phyloP scores from a whole-genome alignment of 2,113 vertebrate species.

The Gavia stellata region DNA sequence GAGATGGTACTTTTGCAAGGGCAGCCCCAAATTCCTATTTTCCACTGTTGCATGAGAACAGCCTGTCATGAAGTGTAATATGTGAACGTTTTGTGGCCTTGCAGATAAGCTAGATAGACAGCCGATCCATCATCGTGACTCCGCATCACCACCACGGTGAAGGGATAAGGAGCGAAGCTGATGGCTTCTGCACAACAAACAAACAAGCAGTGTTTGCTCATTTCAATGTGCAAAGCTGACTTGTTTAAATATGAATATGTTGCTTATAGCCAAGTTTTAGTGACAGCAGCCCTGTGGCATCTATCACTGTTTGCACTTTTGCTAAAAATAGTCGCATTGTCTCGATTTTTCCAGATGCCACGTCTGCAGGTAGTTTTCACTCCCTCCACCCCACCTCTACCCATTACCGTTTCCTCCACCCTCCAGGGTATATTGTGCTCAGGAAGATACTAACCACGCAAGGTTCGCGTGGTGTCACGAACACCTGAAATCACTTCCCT shows the following conservation, averaged over 20 bases:
- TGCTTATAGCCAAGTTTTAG: slow-evolving; percentile 69
- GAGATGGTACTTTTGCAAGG: neutral
- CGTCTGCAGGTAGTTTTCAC: slow-evolving; percentile 54
- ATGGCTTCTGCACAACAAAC: slow-evolving; percentile 53
- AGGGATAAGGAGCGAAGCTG: slow-evolving; percentile 6
- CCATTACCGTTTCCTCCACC: neutral
- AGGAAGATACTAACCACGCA: neutral
- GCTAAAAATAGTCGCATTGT: slow-evolving; percentile 68
- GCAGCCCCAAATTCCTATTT: neutral
- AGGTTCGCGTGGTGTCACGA: neutral
- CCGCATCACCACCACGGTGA: neutral
- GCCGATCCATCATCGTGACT: neutral
- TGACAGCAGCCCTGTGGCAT: slow-evolving; percentile 62
- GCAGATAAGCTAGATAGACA: slow-evolving; percentile 3
- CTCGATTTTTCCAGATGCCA: slow-evolving; percentile 50
- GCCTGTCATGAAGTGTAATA: neutral
- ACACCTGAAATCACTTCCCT: slow-evolving; percentile 6
- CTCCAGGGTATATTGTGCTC: neutral
- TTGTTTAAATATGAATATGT: slow-evolving; percentile 71
- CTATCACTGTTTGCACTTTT: slow-evolving; percentile 61
- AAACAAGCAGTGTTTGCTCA: slow-evolving; percentile 58
- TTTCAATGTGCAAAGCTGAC: slow-evolving; percentile 64
- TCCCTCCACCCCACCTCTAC: neutral
- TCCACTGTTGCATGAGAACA: neutral
- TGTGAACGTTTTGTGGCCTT: neutral